Base-by-base conservation (phyloP, 2,888 invertebrate genomes). In the Chrysodeixis includens region DNA sequence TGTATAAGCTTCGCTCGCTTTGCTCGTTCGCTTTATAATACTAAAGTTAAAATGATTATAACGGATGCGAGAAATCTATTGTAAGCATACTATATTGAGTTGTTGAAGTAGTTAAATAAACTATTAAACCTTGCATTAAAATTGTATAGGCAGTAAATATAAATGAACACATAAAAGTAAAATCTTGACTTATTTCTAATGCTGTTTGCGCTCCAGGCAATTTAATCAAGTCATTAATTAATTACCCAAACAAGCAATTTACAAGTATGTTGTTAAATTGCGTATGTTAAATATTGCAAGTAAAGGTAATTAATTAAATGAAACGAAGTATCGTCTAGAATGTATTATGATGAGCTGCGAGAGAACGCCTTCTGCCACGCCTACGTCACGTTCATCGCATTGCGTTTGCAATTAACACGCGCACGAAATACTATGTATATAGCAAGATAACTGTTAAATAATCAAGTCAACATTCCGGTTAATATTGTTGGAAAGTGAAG, bases 331-430 rank as follows among this genome's bases (percentile, higher is more conserved):
- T 6, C 4, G 40, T 4, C 1, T 40, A 26, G 6, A n/a, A 35
- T 35, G 14, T 14, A n/a, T 40, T 40, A 40, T n/a, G 14, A 40
- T n/a, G 40, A 14, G 6, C n/a, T 40, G n/a, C 14, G 40, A 40
- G 26, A 40, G 40, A 40, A 46, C 20, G n/a, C 16, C 6, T 49
- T 20, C 18, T 54, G 56, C 49, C 59, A 74, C 59, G 70, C 70
- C 44, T 59, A 44, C 51, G 55, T 62, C 30, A 68, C 62, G 49
- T 32, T 46, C 51, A 1, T 32, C 69, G 58, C 62, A 74, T 61
- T 22, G 58, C n/a, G 52, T 22, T 9, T 46, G 46, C 54, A 70
- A 70, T 75, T 72, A 70, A 20, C 64, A 56, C 35, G 10, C 30
- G 40, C 60, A 56, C 44, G 56, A 60, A 60, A 44, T 12, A n/a